Evolutionary conservation across 1,140 invertebrate genomes (phyloP).

Genomic region (Drosophila lacertosa): DNA sequence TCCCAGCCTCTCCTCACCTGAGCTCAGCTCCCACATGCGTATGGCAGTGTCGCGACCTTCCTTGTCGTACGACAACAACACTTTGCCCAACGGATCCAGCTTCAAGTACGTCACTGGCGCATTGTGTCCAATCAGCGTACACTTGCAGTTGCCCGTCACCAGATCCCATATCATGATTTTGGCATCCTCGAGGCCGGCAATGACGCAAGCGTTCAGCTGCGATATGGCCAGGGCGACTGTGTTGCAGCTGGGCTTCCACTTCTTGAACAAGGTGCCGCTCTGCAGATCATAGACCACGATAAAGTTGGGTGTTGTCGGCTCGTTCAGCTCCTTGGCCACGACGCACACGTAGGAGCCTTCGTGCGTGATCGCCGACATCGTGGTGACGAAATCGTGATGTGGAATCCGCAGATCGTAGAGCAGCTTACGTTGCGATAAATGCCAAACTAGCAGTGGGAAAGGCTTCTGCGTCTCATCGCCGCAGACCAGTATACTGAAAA

Average conservation of each 20-base stretch:
- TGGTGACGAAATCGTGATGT: conserved; percentile 94
- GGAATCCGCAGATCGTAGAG: conserved; percentile 94
- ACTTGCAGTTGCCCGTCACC: conserved; percentile 88
- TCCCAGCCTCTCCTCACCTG: conserved; percentile 85
- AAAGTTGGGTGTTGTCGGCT: conserved; percentile 91
- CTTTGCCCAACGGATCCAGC: conserved; percentile 88
- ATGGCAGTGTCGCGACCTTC: conserved; percentile 89
- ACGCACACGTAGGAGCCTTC: conserved; percentile 91
- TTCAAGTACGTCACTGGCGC: conserved; percentile 89
- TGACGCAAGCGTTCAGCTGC: conserved; percentile 91
- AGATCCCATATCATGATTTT: conserved; percentile 94
- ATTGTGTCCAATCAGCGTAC: conserved; percentile 89
- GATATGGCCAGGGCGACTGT: conserved; percentile 92
- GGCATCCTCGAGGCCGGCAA: conserved; percentile 92
- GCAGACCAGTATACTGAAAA: conserved; percentile 90
- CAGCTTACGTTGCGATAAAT: conserved; percentile 91
- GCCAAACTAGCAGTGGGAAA: conserved; percentile 95
- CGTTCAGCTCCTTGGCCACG: conserved; percentile 91
- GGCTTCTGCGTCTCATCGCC: conserved; percentile 96
- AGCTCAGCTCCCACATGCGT: conserved; percentile 91
- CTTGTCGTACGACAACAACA: conserved; percentile 90
- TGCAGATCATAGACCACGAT: conserved; percentile 96
- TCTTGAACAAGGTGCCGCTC: conserved; percentile 95
- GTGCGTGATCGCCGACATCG: conserved; percentile 92
- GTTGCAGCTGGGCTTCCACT: conserved; percentile 93